Evolutionary conservation across 2,797 vertebrate species (phyloP).

Genomic region (Mallotus villosus): DNA sequence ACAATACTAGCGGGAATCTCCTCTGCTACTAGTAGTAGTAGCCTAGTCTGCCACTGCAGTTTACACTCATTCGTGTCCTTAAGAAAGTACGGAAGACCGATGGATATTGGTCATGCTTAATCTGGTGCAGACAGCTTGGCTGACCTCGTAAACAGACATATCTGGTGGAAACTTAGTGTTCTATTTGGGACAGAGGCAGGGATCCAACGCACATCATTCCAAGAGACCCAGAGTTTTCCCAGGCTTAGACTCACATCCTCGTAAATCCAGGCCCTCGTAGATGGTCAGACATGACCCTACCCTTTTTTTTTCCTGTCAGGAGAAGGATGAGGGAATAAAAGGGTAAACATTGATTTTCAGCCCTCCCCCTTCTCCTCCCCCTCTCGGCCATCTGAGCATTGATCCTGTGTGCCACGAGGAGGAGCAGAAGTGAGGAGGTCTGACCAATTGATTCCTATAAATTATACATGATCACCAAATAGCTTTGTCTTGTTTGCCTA

Average conservation of each 20-base stretch:
- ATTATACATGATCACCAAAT: constrained; percentile 66
- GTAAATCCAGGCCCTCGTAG: background rate
- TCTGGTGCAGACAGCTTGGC: too few relatives aligned
- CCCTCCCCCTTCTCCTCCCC: constrained; percentile 22
- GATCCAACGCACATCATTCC: background rate
- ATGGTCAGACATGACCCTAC: background rate
- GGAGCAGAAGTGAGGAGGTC: constrained; percentile 44
- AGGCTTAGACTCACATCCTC: background rate
- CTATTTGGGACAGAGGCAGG: background rate
- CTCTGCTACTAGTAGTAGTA: background rate
- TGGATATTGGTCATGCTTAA: too few relatives aligned
- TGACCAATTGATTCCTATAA: constrained; percentile 61
- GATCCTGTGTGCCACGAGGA: constrained; percentile 44
- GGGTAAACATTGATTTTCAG: constrained; percentile 63
- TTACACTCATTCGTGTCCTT: too few relatives aligned
- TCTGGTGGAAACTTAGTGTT: too few relatives aligned
- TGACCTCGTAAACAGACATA: too few relatives aligned
- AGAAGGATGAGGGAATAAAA: constrained; percentile 24
- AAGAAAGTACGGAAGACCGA: too few relatives aligned
- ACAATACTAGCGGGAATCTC: background rate
- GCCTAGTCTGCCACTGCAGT: background rate
- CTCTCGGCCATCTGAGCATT: constrained; percentile 48
- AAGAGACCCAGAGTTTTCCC: background rate
- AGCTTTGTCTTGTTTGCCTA: constrained; percentile 39
- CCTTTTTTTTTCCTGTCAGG: background rate